Percentiles rank a stretch among this genome's conserved stretches.
Conservation (phyloP, 2,888 invertebrate genomes). For the Rhimphoctona megacephalus region DNA sequence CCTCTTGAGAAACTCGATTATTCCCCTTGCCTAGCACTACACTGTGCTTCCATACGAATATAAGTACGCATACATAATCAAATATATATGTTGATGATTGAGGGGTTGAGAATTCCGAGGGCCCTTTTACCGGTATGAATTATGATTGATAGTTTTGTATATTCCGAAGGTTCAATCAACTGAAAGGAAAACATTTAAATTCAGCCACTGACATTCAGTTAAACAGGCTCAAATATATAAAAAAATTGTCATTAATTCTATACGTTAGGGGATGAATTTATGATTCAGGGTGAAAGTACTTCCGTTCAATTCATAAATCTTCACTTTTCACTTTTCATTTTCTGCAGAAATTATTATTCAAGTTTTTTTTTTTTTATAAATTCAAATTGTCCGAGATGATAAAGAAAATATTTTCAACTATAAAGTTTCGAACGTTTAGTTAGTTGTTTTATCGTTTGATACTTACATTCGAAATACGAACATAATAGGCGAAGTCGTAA, state of each 20-base stretch:
- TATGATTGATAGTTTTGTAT: constrained; percentile 44
- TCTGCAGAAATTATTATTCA: background rate
- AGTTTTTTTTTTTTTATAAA: no score
- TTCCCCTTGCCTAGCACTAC: constrained; percentile 48
- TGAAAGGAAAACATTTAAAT: constrained; percentile 38
- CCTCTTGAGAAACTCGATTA: constrained; percentile 61
- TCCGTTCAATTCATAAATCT: background rate
- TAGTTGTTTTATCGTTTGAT: background rate
- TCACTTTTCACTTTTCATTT: background rate
- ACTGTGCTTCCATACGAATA: background rate
- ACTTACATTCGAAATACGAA: background rate
- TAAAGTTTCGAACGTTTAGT: no score
- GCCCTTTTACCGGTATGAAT: constrained; percentile 47
- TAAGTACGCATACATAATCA: background rate
- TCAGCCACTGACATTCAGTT: constrained; percentile 19
- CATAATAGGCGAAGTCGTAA: background rate
- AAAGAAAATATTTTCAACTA: no score
- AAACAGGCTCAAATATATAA: background rate
- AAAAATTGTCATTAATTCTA: background rate
- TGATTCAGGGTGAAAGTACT: background rate
- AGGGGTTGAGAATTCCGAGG: constrained; percentile 41
- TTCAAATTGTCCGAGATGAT: background rate
- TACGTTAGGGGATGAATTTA: no score
- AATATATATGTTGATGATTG: background rate
- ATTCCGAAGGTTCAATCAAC: constrained; percentile 53